Percentiles rank a stretch among this genome's conserved stretches.
Evolutionary conservation across 2,797 vertebrate species (phyloP).

Genomic region (Rhabdomys pumilio): DNA sequence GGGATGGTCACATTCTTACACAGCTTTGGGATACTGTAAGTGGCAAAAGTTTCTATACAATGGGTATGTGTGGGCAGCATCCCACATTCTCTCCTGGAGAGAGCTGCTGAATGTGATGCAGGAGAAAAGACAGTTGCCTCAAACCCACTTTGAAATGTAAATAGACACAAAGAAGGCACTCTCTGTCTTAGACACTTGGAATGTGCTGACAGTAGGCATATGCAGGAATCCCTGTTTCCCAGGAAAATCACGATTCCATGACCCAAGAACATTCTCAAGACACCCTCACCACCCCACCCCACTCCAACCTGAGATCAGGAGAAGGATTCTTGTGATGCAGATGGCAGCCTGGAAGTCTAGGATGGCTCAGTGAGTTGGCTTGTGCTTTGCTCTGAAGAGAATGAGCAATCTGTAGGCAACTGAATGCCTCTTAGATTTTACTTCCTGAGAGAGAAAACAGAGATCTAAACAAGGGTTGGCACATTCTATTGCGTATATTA

Average conservation of each 20-base stretch:
- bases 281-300: background rate
- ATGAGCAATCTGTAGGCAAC: too few relatives aligned
- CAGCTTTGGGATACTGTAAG: background rate
- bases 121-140: background rate
- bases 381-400: background rate
- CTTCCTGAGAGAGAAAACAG: background rate
- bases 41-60: background rate
- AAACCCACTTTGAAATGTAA: background rate
- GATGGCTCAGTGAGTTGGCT: background rate
- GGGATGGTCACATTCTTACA: background rate
- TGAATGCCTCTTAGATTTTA: background rate
- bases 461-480: background rate
- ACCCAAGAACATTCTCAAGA: too few relatives aligned
- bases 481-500: background rate
- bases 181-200: background rate
- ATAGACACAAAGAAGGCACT: background rate
- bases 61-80: background rate
- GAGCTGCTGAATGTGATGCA: background rate
- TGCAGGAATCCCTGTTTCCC: background rate
- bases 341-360: background rate
- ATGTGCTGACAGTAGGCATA: background rate
- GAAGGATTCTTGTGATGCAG: background rate
- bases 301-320: background rate
- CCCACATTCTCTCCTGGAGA: background rate
- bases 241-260: background rate